phyloP scores from a whole-genome alignment of 2,113 vertebrate species.

The Cryptoleucopteryx plumbea region DNA sequence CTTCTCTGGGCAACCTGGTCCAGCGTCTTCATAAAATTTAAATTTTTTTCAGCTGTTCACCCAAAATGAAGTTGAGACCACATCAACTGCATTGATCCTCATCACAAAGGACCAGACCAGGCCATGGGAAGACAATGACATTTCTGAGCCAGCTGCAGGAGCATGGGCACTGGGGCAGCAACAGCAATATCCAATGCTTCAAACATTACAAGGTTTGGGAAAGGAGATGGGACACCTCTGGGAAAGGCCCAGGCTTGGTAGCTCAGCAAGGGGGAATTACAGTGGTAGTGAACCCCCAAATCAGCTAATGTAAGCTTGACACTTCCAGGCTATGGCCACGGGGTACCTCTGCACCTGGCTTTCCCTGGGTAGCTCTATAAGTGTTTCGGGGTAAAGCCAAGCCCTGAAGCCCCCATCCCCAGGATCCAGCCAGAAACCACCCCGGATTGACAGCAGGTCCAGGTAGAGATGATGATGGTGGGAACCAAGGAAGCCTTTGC shows the following conservation, averaged over 20 bases:
- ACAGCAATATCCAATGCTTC: not conserved
- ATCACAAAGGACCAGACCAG: not conserved
- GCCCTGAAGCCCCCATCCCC: not conserved
- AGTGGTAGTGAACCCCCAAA: not conserved
- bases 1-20: not conserved
- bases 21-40: not conserved
- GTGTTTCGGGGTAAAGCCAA: not conserved
- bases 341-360: not conserved
- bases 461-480: not conserved
- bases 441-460: not conserved
- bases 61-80: not conserved
- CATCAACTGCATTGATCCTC: not conserved
- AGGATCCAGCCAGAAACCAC: not conserved
- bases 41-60: not conserved
- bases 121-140: not conserved
- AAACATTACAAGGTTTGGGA: not conserved
- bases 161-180: accelerated
- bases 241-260: not conserved
- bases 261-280: not conserved
- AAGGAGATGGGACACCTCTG: not conserved
- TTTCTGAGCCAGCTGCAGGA: not conserved
- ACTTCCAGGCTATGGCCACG: accelerated
- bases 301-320: not conserved
- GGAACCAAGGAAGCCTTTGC: not conserved
- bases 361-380: not conserved